Evolutionary conservation across 1,140 invertebrate species (phyloP), one percentile per base, ranked within the genome.

Genomic region (Trypoxylus dichotomus): DNA sequence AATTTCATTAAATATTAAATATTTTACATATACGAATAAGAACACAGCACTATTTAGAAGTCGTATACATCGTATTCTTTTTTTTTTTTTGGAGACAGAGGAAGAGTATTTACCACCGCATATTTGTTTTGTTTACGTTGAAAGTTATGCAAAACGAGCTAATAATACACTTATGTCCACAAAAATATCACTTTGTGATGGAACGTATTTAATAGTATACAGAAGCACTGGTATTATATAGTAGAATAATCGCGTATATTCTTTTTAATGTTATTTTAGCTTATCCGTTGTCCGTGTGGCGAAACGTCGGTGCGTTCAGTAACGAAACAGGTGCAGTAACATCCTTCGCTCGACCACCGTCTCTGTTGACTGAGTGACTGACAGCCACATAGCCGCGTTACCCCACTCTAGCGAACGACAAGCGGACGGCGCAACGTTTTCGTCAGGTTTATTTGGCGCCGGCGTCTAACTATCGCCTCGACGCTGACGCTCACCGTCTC

Each of bases 321-420:
- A 63, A 27, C 60, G 13, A 27, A 63, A 82, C 78, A 79, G 79
- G 76, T 80, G 77, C 75, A 74, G 58, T 78, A 81, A 79, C 81
- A 78, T 83, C 83, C 83, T 83, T 78, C 82, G 79, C 81, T 73
- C 79, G 74, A 73, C 80, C 83, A 82, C 80, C 81, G 81, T 80
- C 84, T 83, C 81, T 83, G 83, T 83, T 84, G 83, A 86, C 85
- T 86, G 84, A 85, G 81, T 85, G 85, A 86, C 83, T 85, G 85
- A 85, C 85, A 85, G 82, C 80, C 77, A 82, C 78, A 80, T 79
- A 82, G 82, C 82, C 81, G 83, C 80, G 80, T 80, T 80, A 80
- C 81, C 79, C 84, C 84, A 83, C 84, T 83, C 83, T 83, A 74
- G 77, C 83, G 82, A 82, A 82, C 83, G 83, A 37, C 78, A 79